Base-by-base conservation (phyloP, 2,888 invertebrate species). In the Thecophora atra region DNA sequence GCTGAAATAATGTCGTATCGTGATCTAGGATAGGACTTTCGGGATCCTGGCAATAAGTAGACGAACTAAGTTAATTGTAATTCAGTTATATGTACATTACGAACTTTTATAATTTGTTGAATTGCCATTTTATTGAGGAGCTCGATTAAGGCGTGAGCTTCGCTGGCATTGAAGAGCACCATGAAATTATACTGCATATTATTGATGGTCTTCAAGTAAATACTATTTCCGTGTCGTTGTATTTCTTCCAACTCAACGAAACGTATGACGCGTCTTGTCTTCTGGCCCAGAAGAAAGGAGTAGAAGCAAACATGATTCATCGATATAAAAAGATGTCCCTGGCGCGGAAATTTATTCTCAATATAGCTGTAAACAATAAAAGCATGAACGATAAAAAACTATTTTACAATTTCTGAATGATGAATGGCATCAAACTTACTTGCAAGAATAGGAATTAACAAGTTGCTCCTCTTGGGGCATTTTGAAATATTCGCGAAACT, bases 271-370 rank as follows among this genome's bases (percentile, higher is more conserved):
- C 97, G 89, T 81, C 94, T 94, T 5, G 95, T 95, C 85, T 98
- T 96, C 73, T 91, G 92, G 11, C 98, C 97, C 87, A 99, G 90
- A 82, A 99, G 92, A 83, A 95, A 97, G 0, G 98, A 95, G 86
- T 98, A 94, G 87, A 99, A 99, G 84, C 97, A 97, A 85, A 98
- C 90, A 85, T 97, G 96, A 85, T 97, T 96, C 47, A 99, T 93
- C 24, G 98, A 97, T n/a, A 99, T 89, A 84, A 98, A 99, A 84
- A 99, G 89, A 93, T 97, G 96, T 44, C 99, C 99, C 88, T 98
- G 98, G n/a, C 95, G 89, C 0, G 98, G 98, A 78, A 99, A 89
- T 84, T 92, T 92, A 47, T 95, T 93, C 87, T 96, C 97, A 92
- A 96, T 95, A 83, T 95, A 97, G 83, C 98, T 98, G 83, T 83